Evolutionary conservation across 2,888 invertebrate species (phyloP), one percentile per base, ranked within the genome.

Genomic region (Drosophila pegasa): DNA sequence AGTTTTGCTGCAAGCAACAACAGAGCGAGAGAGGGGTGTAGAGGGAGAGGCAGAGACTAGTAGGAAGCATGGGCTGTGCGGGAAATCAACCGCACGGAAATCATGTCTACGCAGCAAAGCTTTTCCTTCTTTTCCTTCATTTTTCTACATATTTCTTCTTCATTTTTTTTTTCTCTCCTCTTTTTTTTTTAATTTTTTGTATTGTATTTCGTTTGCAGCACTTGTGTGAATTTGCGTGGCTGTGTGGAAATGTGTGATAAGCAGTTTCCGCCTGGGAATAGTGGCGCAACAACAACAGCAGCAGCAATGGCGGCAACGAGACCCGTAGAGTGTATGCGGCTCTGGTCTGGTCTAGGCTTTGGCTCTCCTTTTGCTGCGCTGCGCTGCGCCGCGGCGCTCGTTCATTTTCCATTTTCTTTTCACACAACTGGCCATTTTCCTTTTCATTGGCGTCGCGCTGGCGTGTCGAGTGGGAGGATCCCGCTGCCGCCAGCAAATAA

Each of bases 231-330:
- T 79, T 74, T 80, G 77, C 85, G 74, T 74, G 71, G 84, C 76
- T 88, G 78, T 75, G 87, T 89, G 87, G 75, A 88, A 89, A 89
- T 90, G 88, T 89, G 86, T 89, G 90, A 89, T 89, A 90, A 90
- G 90, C 88, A 89, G 77, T 87, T 89, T 89, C 80, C 89, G 88
- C 84, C 68, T 47, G 88, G 88, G 86, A 89, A 90, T 86, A 86
- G 74, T 43, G 25, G 16, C n/a, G n/a, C 25, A 70, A 56, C 75
- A 77, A 58, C 63, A 38, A 65, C 29, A 50, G n/a, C n/a, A n/a
- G n/a, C n/a, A n/a, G n/a, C n/a, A n/a, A n/a, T n/a, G n/a, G n/a
- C n/a, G n/a, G n/a, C n/a, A n/a, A n/a, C n/a, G n/a, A n/a, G 52
- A 40, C 9, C 55, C 56, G 37, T 48, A 27, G 27, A 56, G 43